Evolutionary conservation across 2,113 vertebrate species (phyloP), one percentile per base, ranked within the genome.

Genomic region (Saiga tatarica): DNA sequence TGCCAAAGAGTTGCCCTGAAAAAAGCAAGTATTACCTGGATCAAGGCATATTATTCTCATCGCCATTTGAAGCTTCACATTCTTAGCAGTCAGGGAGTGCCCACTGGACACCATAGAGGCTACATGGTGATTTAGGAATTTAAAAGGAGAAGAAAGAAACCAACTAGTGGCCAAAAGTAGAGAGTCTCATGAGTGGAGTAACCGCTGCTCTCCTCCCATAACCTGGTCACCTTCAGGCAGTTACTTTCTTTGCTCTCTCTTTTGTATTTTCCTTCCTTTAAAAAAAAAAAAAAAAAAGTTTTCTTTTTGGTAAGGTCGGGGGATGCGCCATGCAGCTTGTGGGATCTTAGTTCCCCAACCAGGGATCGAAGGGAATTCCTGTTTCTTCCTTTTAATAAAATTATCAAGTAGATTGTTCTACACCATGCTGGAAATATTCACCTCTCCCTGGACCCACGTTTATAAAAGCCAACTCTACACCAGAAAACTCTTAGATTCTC

Each of bases 1-100:
- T 96, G 78, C 98, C 98, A 94, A 97, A 97, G 53, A 28, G 30
- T 52, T 87, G 19, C 74, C 53, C 98, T 98, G 94, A 45, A 94
- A 97, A 97, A 81, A 90, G n/a, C 59, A 90, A 85, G 8, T 3
- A 17, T 53, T 26, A 0, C 74, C 83, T 93, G 84, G 6, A 25
- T 94, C 25, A 5, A 47, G 52, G 53, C 10, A 5, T 42, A 26
- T 30, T 0, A 62, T 15, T 15, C 87, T 39, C n/a, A 4, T 47
- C 55, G 28, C 50, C 67, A 3, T n/a, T 21, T 36, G 71, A 55
- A 92, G 55, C 13, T 33, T 62, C 15, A 50, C 21, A 7, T 74
- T 85, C 81, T 86, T 19, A 10, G 55, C 17, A 23, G 42, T 71
- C 26, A 42, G 36, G 33, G 55, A 42, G 13, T 28, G n/a, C 42